Conservation (phyloP, 2,888 invertebrate genomes). For the Eristalinus sepulchralis region DNA sequence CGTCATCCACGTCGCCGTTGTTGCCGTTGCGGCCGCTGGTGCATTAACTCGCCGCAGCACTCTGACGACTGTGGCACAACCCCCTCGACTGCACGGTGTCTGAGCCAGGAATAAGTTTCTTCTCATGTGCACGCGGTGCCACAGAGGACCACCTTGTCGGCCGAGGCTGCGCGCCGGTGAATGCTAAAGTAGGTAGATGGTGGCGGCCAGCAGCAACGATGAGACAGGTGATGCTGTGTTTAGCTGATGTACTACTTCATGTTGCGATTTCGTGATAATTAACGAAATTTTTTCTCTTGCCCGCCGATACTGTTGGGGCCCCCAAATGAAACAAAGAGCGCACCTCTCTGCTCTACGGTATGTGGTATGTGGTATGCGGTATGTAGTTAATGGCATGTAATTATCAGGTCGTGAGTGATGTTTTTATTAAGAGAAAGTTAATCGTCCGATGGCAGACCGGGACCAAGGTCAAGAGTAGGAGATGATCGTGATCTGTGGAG, state of each 20-base stretch:
- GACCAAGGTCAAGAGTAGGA: slow-evolving; percentile 51
- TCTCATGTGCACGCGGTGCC: slow-evolving; percentile 60
- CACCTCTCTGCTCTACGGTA: background rate
- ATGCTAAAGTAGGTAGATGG: slow-evolving; percentile 66
- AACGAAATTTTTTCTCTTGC: slow-evolving; percentile 70
- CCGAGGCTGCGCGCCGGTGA: slow-evolving; percentile 67
- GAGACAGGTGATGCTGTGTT: slow-evolving; percentile 71
- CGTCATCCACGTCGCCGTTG: background rate
- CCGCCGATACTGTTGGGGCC: slow-evolving; percentile 59
- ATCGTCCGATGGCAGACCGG: slow-evolving; percentile 42
- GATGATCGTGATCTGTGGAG: slow-evolving; percentile 37
- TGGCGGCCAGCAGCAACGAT: slow-evolving; percentile 60
- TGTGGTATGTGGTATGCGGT: slow-evolving; percentile 36
- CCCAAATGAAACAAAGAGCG: slow-evolving; percentile 52
- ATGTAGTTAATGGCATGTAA: slow-evolving; percentile 65
- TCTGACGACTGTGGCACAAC: slow-evolving; percentile 1
- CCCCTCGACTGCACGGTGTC: slow-evolving; percentile 56
- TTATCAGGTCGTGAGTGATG: slow-evolving; percentile 69
- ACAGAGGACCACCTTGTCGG: slow-evolving; percentile 72
- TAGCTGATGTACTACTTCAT: slow-evolving; percentile 73
- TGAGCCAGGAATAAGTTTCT: slow-evolving; percentile 67
- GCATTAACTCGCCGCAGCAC: slow-evolving; percentile 53
- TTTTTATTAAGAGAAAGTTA: slow-evolving; percentile 72
- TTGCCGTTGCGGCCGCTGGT: slow-evolving; percentile 2
- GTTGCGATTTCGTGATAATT: slow-evolving; percentile 78